Percentiles rank a stretch among this genome's conserved stretches.
Evolutionary conservation across 2,797 vertebrate species (phyloP).

Genomic region (Falco concolor): DNA sequence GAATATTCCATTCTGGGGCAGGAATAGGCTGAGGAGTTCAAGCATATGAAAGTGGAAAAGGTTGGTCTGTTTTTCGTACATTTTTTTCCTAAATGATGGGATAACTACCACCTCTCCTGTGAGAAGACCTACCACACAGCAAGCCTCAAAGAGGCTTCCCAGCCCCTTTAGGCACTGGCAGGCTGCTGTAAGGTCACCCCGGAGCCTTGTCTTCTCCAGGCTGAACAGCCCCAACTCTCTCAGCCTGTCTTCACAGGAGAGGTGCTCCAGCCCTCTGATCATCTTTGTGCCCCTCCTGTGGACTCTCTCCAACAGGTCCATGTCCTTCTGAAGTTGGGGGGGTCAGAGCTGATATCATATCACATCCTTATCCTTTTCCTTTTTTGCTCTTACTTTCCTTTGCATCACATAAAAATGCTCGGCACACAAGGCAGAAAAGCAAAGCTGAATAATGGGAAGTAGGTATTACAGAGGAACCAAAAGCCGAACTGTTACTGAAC

Average conservation of each 20-base stretch:
- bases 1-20: background rate
- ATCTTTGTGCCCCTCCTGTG: no score
- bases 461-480: background rate
- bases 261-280: no score
- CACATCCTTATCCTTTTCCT: background rate
- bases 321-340: no score
- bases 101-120: background rate
- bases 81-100: background rate
- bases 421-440: background rate
- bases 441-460: background rate
- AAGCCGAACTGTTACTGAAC: background rate
- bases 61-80: background rate
- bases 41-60: background rate
- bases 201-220: no score
- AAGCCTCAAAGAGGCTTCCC: background rate
- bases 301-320: no score
- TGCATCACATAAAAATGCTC: background rate
- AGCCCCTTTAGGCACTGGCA: no score
- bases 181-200: no score
- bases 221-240: no score
- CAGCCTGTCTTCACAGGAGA: no score
- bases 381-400: background rate
- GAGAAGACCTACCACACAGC: background rate
- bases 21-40: background rate
- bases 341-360: no score